Evolutionary conservation across 2,113 vertebrate genomes (phyloP), one percentile per base, ranked within the genome.

Genomic region (Penelope pileata): DNA sequence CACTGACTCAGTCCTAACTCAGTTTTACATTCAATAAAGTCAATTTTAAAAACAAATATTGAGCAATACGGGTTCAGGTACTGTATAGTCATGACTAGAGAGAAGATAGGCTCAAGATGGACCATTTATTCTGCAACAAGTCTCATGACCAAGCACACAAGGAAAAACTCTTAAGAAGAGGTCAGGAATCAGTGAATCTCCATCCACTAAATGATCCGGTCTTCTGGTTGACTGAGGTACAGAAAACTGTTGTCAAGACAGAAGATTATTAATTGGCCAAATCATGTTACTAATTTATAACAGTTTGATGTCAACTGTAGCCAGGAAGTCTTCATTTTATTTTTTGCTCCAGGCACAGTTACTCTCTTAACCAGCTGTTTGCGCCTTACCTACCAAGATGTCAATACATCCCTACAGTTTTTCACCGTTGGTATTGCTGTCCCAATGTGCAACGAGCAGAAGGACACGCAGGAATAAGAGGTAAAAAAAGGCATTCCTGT

Each of bases 341-440:
- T 67, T 53, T 62, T 48, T 83, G 40, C 27, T 75, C 38, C 40
- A 50, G 73, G 42, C 5, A 19, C 0, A 0, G 11, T 51, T 54
- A 18, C 10, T 69, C 22, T 26, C 36, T 78, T 80, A 80, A 64
- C 18, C n/a, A 42, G 30, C 26, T 53, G 18, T 38, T 85, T 24
- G 12, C 32, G 30, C 7, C 24, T 81, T 67, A 50, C 14, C 32
- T 50, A 66, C 16, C 53, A 81, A 85, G 30, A 10, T 17, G 12
- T 32, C 59, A 24, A 12, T 12, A 77, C 54, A 50, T 43, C 50
- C 9, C 8, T 21, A 32, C 40, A 32, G 51, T 27, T 11, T 19
- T 70, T 66, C 51, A 17, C 27, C 3, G 0, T 48, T 34, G 32
- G 15, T 34, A 21, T 66, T 0, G 0, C 36, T 66, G 34, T 62